phyloP scores from a whole-genome alignment of 1,140 invertebrate genomes.

The Lycorma delicatula region DNA sequence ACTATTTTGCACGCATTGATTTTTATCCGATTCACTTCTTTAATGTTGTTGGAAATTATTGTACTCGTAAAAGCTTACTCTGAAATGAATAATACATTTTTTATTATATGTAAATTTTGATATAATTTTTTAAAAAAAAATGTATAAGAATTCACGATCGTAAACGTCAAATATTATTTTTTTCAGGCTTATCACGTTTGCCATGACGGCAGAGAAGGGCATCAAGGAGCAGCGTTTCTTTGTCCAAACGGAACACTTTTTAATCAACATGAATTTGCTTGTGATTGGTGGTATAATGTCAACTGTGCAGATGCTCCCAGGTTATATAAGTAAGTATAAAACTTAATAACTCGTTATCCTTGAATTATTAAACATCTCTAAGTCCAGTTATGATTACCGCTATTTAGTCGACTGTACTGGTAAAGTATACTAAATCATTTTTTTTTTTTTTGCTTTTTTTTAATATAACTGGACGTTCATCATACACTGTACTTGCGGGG shows the following conservation, averaged over 20 bases:
- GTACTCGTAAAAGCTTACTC: too few species aligned
- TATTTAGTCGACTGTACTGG: neutral
- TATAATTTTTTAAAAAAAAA: too few species aligned
- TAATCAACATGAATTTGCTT: slow-evolving; percentile 77
- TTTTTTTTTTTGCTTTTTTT: neutral
- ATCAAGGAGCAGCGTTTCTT: slow-evolving; percentile 70
- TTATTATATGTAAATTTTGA: too few species aligned
- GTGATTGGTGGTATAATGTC: slow-evolving; percentile 92
- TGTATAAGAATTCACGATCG: too few species aligned
- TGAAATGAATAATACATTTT: too few species aligned
- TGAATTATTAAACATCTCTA: neutral
- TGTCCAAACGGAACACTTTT: slow-evolving; percentile 85
- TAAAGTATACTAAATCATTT: neutral
- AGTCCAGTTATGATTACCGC: neutral
- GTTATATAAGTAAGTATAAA: slow-evolving; percentile 54
- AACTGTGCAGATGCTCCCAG: slow-evolving; percentile 59
- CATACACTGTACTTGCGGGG: too few species aligned
- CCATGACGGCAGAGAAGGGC: slow-evolving; percentile 69
- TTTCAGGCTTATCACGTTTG: slow-evolving; percentile 72
- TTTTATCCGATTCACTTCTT: too few species aligned
- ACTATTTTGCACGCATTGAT: too few species aligned
- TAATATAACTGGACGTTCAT: too few species aligned
- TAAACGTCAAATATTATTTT: too few species aligned
- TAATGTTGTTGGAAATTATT: too few species aligned
- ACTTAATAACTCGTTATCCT: slow-evolving; percentile 8